A percentile compares a stretch with the other conserved stretches of the same genome.
phyloP scores from a whole-genome alignment of 2,888 invertebrate species.

The Agrotis clavis region DNA sequence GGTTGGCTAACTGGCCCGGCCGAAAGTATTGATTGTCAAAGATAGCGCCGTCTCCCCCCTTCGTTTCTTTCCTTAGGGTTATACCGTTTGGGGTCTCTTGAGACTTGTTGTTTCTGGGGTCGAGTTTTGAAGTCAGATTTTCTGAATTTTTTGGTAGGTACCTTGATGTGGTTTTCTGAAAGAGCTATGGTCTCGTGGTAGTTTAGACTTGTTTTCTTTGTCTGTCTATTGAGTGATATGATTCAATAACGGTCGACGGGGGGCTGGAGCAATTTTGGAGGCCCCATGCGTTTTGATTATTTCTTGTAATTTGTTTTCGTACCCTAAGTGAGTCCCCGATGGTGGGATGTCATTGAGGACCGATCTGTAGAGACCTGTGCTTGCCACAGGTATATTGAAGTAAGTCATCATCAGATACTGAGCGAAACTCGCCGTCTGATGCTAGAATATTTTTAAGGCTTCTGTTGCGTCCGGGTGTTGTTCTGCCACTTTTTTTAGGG shows the following conservation, averaged over 20 bases:
- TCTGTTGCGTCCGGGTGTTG: conserved; percentile 1
- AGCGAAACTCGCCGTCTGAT: conserved; percentile 4
- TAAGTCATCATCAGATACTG: not conserved
- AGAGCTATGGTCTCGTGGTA: not conserved
- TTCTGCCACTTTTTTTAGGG: not conserved
- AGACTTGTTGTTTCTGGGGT: not conserved
- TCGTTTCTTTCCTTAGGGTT: not conserved
- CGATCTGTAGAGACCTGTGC: not conserved
- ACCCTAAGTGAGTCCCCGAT: not conserved
- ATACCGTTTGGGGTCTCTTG: not conserved
- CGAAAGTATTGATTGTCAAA: not conserved
- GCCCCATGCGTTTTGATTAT: not conserved
- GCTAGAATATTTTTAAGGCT: conserved; percentile 1
- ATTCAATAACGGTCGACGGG: not conserved
- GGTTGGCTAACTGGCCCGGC: not conserved
- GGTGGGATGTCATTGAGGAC: not conserved
- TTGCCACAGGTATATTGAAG: conserved; percentile 10
- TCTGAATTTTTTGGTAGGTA: not conserved
- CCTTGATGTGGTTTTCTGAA: too few relatives aligned
- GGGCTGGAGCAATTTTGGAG: not conserved
- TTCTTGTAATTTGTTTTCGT: not conserved
- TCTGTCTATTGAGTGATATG: not conserved
- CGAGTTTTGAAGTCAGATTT: not conserved
- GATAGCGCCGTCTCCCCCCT: not conserved
- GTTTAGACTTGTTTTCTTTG: conserved; percentile 1